Evolutionary conservation across 2,888 invertebrate genomes (phyloP).

Genomic region (Tachina fera): DNA sequence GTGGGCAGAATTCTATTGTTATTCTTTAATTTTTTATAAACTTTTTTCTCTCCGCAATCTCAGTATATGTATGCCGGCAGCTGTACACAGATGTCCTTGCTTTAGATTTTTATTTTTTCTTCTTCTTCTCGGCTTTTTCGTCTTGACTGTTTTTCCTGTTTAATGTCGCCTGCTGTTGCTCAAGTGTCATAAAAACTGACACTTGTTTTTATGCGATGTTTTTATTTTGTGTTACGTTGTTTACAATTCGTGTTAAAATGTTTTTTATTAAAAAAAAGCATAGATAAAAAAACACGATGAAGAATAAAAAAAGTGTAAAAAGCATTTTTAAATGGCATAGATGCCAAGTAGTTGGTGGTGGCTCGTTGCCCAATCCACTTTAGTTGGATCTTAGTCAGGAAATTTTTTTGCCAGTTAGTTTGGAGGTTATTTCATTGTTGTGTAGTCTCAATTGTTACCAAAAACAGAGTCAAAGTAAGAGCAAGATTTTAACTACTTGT

Average conservation of each 20-base stretch:
- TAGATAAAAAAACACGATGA: background rate
- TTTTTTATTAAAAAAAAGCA: conserved; percentile 46
- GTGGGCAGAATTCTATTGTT: conserved; percentile 54
- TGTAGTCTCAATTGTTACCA: conserved; percentile 41
- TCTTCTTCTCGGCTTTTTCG: conserved; percentile 19
- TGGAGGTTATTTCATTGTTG: conserved; percentile 50
- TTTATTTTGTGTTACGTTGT: conserved; percentile 71
- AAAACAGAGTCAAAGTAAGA: conserved; percentile 19
- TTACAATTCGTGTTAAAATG: conserved; percentile 71
- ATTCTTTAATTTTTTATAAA: conserved; percentile 29
- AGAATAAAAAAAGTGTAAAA: conserved; percentile 31
- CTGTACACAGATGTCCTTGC: conserved; percentile 54
- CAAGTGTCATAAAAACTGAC: conserved; percentile 71
- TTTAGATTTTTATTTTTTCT: conserved; percentile 15
- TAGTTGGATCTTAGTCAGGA: conserved; percentile 17
- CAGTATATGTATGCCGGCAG: conserved; percentile 6
- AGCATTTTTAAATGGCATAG: conserved; percentile 60
- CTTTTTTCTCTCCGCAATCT: conserved; percentile 6
- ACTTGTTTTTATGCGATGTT: conserved; percentile 70
- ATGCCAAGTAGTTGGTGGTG: conserved; percentile 56
- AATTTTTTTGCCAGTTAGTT: conserved; percentile 26
- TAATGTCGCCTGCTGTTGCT: conserved; percentile 71
- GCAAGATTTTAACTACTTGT: conserved; percentile 32
- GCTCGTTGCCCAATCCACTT: conserved; percentile 34
- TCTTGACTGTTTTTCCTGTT: conserved; percentile 66